Evolutionary conservation across 2,113 vertebrate genomes (phyloP).

Genomic region (Progne subis): DNA sequence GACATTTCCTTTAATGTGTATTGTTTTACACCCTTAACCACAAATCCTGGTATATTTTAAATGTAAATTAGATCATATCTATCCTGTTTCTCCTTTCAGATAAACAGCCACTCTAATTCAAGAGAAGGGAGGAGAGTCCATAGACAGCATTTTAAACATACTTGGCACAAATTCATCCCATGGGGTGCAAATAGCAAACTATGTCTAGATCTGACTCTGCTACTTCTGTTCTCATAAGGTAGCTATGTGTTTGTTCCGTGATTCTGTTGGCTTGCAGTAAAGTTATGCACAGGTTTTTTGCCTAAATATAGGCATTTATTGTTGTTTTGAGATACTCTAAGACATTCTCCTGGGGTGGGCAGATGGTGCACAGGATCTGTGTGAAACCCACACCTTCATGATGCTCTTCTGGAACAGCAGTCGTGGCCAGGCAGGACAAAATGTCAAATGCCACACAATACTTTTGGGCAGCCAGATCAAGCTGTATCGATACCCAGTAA

Average conservation of each 20-base stretch:
- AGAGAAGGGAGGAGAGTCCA: neutral
- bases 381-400: neutral
- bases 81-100: slow-evolving; percentile 12
- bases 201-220: neutral
- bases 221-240: neutral
- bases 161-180: neutral
- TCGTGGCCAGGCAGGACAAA: neutral
- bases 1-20: slow-evolving; percentile 54
- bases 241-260: neutral
- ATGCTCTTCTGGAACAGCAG: neutral
- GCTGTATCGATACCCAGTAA: neutral
- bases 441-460: neutral
- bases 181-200: neutral
- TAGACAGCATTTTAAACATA: neutral
- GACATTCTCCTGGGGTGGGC: neutral
- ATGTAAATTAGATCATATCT: slow-evolving; percentile 37
- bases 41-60: slow-evolving; percentile 49
- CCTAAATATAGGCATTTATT: neutral
- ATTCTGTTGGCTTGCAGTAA: neutral
- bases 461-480: neutral
- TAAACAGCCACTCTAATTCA: slow-evolving; percentile 13
- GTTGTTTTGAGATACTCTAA: neutral
- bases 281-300: neutral
- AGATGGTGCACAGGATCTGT: neutral
- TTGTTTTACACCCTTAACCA: slow-evolving; percentile 56